Evolutionary conservation across 2,113 vertebrate genomes (phyloP).

Genomic region (Varanus komodoensis): DNA sequence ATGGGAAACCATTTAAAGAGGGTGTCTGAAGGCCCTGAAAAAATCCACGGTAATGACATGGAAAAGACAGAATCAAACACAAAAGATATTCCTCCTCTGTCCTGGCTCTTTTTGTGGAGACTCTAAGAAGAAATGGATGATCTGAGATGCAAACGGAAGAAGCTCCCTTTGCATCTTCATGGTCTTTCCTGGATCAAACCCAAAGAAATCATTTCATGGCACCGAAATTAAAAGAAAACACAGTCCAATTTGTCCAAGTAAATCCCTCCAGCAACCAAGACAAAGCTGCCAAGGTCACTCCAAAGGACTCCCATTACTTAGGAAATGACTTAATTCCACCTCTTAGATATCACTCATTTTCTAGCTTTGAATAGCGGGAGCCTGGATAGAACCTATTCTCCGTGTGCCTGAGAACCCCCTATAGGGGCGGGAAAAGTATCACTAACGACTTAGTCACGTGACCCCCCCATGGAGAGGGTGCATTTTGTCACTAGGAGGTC

Average conservation of each 20-base stretch:
- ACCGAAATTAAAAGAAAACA: conserved; percentile 10
- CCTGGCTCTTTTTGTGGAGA: background rate
- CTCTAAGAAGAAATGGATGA: background rate
- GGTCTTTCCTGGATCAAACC: background rate
- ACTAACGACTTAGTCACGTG: conserved; percentile 5
- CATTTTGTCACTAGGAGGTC: conserved; percentile 48
- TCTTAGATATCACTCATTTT: conserved; percentile 14
- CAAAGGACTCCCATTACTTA: conserved; percentile 31
- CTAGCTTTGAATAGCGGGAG: conserved; percentile 13
- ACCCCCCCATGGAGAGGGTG: conserved; percentile 3
- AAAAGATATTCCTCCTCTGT: background rate
- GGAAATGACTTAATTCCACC: conserved; percentile 42
- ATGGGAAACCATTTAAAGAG: background rate
- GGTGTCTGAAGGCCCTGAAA: background rate
- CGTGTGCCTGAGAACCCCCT: background rate
- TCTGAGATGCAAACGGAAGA: background rate
- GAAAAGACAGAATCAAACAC: background rate
- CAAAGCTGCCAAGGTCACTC: background rate
- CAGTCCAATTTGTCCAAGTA: background rate
- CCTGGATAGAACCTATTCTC: background rate
- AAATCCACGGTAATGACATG: too few relatives aligned
- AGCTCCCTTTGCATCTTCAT: background rate
- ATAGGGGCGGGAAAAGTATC: background rate
- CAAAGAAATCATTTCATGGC: background rate
- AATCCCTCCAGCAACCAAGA: background rate